A percentile compares a stretch with the other conserved stretches of the same genome.
phyloP scores from a whole-genome alignment of 2,113 vertebrate genomes.

The Cinclus cinclus region DNA sequence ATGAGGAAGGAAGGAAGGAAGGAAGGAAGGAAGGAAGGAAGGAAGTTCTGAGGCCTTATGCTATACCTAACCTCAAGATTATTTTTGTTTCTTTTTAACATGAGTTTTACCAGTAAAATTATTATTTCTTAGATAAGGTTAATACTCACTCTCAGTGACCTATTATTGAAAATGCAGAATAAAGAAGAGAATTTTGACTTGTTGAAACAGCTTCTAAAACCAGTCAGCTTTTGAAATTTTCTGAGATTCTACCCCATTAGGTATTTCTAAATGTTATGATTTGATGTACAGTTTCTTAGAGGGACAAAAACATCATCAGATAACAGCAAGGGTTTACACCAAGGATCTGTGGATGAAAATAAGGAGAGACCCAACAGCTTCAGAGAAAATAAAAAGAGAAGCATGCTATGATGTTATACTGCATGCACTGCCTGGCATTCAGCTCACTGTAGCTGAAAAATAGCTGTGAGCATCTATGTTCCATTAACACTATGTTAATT shows the following conservation, averaged over 20 bases:
- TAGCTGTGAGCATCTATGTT: conserved; percentile 66
- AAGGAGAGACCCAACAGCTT: conserved; percentile 3
- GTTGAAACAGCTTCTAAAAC: not conserved
- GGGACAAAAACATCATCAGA: not conserved
- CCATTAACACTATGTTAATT: conserved; percentile 77
- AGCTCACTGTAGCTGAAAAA: conserved; percentile 77
- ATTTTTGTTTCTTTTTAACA: not conserved
- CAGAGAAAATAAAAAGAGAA: conserved; percentile 39
- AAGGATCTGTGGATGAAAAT: not conserved
- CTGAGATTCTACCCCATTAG: not conserved
- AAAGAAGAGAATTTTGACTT: not conserved
- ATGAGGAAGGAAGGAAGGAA: not conserved
- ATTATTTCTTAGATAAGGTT: not conserved
- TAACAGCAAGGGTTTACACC: not conserved
- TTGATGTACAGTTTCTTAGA: not conserved
- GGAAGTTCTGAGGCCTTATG: not conserved
- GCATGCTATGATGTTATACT: conserved; percentile 46
- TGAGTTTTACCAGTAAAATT: not conserved
- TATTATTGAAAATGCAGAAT: not conserved
- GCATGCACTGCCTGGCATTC: conserved; percentile 71
- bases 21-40: fast-evolving
- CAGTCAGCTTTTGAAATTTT: not conserved
- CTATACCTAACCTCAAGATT: not conserved
- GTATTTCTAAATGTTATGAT: not conserved
- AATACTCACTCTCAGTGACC: not conserved